Conservation (phyloP, 2,888 invertebrate genomes). For the Marronus borbonicus region DNA sequence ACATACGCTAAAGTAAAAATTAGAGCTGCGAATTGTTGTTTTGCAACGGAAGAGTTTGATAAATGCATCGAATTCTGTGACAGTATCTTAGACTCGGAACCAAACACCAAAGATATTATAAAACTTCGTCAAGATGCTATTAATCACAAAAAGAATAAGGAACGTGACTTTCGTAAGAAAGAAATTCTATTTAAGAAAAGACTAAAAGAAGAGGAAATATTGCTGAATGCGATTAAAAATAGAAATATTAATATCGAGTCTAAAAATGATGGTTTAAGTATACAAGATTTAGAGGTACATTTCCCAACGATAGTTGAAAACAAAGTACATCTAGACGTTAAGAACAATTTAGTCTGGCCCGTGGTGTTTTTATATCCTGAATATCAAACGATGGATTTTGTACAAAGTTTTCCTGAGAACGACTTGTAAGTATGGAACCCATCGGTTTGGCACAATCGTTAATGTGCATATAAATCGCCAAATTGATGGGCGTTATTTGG, state of each 20-base stretch:
- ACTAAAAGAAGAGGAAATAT: slow-evolving; percentile 68
- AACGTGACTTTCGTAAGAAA: slow-evolving; percentile 74
- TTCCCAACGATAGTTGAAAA: slow-evolving; percentile 78
- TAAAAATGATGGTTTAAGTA: slow-evolving; percentile 62
- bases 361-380: slow-evolving; percentile 92
- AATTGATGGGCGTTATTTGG: too few relatives aligned
- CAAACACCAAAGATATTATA: slow-evolving; percentile 73
- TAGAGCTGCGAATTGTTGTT: slow-evolving; percentile 83
- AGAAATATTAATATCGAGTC: slow-evolving; percentile 73
- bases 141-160: slow-evolving; percentile 71
- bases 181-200: slow-evolving; percentile 70
- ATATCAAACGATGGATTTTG: slow-evolving; percentile 88
- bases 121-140: slow-evolving; percentile 74
- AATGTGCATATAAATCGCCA: too few relatives aligned
- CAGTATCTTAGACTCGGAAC: slow-evolving; percentile 75
- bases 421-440: slow-evolving; percentile 70
- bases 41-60: slow-evolving; percentile 79
- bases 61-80: slow-evolving; percentile 83
- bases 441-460: too few relatives aligned
- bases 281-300: slow-evolving; percentile 76
- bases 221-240: slow-evolving; percentile 71
- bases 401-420: slow-evolving; percentile 86
- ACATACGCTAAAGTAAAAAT: slow-evolving; percentile 84
- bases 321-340: slow-evolving; percentile 77
- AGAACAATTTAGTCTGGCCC: slow-evolving; percentile 85